A percentile compares a stretch with the other conserved stretches of the same genome.
Evolutionary conservation across 2,113 vertebrate species (phyloP).

Genomic region (Grus americana): DNA sequence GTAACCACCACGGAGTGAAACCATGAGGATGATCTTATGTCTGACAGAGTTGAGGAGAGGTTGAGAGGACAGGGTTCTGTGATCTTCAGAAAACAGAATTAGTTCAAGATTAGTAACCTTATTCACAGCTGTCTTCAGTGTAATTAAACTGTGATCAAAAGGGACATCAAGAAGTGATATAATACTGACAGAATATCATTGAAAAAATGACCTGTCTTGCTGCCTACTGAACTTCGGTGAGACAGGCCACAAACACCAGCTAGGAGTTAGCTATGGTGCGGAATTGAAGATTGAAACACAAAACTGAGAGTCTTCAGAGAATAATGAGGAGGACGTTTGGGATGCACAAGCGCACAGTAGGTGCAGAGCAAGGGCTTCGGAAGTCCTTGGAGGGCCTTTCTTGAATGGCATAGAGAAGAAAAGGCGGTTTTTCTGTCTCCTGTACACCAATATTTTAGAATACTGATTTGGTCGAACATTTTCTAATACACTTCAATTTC

Average conservation of each 20-base stretch:
- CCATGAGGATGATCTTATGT: not conserved
- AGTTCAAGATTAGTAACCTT: not conserved
- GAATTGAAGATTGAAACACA: not conserved
- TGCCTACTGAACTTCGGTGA: not conserved
- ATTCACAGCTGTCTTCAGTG: not conserved
- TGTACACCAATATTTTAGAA: not conserved
- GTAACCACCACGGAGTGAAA: not conserved
- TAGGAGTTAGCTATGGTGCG: not conserved
- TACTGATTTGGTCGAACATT: not conserved
- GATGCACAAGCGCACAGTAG: not conserved
- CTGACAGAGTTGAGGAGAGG: not conserved
- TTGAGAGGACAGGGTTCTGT: not conserved
- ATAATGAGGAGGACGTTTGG: not conserved
- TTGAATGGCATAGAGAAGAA: not conserved
- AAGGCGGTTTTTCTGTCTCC: not conserved
- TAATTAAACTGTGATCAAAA: not conserved
- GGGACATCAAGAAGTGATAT: not conserved
- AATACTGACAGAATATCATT: not conserved
- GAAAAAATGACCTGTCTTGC: not conserved
- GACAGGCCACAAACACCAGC: not conserved
- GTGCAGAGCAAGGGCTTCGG: not conserved
- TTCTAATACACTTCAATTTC: conserved; percentile 4
- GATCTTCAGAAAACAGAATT: not conserved
- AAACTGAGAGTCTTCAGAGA: not conserved
- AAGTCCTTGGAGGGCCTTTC: not conserved